Evolutionary conservation across 2,888 invertebrate genomes (phyloP), one percentile per base, ranked within the genome.

Genomic region (Caenorhabditis drosophilae): DNA sequence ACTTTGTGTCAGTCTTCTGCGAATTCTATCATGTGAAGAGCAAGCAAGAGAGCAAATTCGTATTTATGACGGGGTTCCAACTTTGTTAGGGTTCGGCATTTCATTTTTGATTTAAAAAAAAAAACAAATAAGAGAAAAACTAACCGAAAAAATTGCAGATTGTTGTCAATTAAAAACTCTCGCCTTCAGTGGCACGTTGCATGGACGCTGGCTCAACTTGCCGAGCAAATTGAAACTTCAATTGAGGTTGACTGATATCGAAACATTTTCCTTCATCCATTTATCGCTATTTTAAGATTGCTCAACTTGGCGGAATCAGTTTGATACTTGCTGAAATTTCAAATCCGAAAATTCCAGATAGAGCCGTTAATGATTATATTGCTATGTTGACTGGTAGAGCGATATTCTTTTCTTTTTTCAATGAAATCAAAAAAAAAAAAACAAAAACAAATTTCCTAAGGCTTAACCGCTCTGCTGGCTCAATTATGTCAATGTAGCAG

Each of bases 151-250:
- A 9, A 9, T 31, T 31, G 23, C 70, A 85, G 85, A 59, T 81
- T 84, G 44, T 76, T 85, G 16, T 84, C 84, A 34, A 81, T 83
- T 61, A 83, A 84, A 47, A 85, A 84, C 67, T 83, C 84, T n/a
- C 84, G 84, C 34, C 75, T 86, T 42, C 79, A 85, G 52, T 84
- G 84, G 82, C 84, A 85, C 60, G 81, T 85, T 7, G 84, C 85
- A 9, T 85, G 86, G 85, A 84, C 85, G 59, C 73, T 86, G 25
- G 85, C 84, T 0, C 84, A 84, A 60, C 72, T 86, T 52, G 84
- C 85, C 64, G 83, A 84, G 22, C 84, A 85, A 69, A 73, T 75
- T n/a, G 85, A 85, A 46, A 81, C 83, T 35, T 81, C 84, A 27
- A 77, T 83, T 58, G 85, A 85, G 60, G 83, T 86, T 16, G 36